These are phyloP conservation scores for Dendroctonus valens DNA, from an alignment of 1,140 invertebrate genomes.

Conservation along the genomic window DNA sequence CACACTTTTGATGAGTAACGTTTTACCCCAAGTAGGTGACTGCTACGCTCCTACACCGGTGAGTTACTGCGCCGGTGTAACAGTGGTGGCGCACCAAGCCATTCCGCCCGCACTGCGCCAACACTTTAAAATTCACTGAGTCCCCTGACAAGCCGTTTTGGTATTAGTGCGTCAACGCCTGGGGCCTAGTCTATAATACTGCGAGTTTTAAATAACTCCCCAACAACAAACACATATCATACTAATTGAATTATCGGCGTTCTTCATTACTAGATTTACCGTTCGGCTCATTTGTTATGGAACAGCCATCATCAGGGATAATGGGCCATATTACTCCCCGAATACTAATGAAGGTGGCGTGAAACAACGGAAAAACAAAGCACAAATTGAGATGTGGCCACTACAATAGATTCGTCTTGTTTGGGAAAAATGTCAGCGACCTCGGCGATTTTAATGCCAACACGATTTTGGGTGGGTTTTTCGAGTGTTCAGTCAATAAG, in stretches of 20 bases:
- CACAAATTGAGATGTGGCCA: background rate
- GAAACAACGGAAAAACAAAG: background rate
- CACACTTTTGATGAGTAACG: too few species aligned
- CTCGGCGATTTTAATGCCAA: slow-evolving; percentile 4
- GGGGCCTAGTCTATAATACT: too few species aligned
- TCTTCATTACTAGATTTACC: background rate
- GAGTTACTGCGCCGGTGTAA: too few species aligned
- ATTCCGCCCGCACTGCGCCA: too few species aligned
- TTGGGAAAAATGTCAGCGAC: background rate
- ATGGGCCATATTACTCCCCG: background rate
- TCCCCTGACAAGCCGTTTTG: too few species aligned
- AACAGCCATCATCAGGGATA: background rate
- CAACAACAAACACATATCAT: too few species aligned
- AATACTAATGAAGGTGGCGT: background rate
- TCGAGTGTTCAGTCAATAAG: slow-evolving; percentile 10
- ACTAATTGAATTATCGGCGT: background rate
- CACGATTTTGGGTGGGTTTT: slow-evolving; percentile 15
- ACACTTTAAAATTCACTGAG: too few species aligned
- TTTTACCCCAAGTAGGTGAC: too few species aligned
- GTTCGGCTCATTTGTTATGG: background rate
- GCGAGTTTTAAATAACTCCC: too few species aligned
- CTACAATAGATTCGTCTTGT: background rate
- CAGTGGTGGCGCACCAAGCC: too few species aligned
- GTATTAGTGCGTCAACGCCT: too few species aligned
- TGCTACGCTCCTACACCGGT: too few species aligned